Base-by-base conservation (phyloP, 2,888 invertebrate species). In the Amiota minor region DNA sequence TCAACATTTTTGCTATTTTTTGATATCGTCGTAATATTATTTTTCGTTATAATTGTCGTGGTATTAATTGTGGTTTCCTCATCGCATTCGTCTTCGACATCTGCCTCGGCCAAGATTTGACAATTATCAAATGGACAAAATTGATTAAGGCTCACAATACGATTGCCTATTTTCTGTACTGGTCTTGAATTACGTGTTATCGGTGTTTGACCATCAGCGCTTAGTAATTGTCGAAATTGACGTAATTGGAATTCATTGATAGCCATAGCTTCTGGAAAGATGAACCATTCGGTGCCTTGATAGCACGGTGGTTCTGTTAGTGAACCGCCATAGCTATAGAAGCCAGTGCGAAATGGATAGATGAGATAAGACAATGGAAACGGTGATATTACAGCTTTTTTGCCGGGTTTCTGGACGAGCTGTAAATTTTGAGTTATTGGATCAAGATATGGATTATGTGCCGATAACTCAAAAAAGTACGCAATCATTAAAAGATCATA, bases 221-320 rank as follows among this genome's bases (percentile, higher is more conserved):
- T 81, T 1, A 89, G 75, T n/a, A 90, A 79, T 74, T 83, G 78
- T 2, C 89, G 85, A 72, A 89, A 89, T 73, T 88, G 87, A 50
- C 85, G 85, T 23, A 89, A 74, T 80, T 93, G 93, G 35, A 87
- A 86, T 10, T 90, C 88, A 9, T 92, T 92, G 71, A 93, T 91
- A 46, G 91, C 89, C 75, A 92, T 83, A 0, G 92, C 90, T 80
- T 92, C 91, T 0, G 92, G 91, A 72, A 91, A 91, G n/a, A 93
- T 84, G 76, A 93, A 91, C 93, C 93, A 93, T 65, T 91, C 90
- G 6, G 92, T 92, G 10, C 91, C 91, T 84, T 93, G 92, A n/a
- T 90, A 91, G 79, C 92, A 93, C 0, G 92, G 92, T 6, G 93
- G 92, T 74, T 90, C 90, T 0, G 91, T 91, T 14, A 92, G 80